Percentiles rank a stretch among this genome's conserved stretches.
Evolutionary conservation across 1,140 invertebrate species (phyloP).

Genomic region (Armadillidium nasatum): DNA sequence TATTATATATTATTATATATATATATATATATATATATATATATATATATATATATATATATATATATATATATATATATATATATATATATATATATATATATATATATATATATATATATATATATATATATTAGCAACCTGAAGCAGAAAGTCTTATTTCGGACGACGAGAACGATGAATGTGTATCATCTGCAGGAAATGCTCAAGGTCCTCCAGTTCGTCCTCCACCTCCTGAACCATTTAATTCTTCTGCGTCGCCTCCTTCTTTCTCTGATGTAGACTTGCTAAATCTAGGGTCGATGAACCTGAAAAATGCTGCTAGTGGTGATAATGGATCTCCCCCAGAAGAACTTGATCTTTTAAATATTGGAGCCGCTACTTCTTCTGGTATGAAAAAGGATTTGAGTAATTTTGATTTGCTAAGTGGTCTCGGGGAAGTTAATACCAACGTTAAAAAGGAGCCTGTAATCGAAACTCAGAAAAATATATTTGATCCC

Average conservation of each 20-base stretch:
- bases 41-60: neutral
- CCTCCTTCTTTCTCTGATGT: neutral
- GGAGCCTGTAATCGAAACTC: slow-evolving; percentile 20
- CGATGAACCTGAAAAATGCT: neutral
- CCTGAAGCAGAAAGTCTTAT: slow-evolving; percentile 25
- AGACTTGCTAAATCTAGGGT: neutral
- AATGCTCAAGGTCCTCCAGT: neutral
- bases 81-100: slow-evolving; percentile 6
- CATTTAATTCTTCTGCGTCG: neutral
- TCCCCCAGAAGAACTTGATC: slow-evolving; percentile 50
- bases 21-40: neutral
- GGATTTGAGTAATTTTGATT: slow-evolving; percentile 56
- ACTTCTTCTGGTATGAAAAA: slow-evolving; percentile 27
- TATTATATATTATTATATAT: slow-evolving; percentile 12
- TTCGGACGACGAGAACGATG: slow-evolving; percentile 29
- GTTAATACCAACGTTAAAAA: slow-evolving; percentile 21
- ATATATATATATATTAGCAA: neutral
- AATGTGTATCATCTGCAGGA: neutral
- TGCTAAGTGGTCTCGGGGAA: slow-evolving; percentile 57
- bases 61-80: slow-evolving; percentile 11
- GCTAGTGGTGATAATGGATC: slow-evolving; percentile 14
- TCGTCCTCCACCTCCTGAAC: neutral
- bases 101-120: slow-evolving; percentile 1
- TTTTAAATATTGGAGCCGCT: slow-evolving; percentile 51
- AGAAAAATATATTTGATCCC: neutral